Conservation (phyloP, 2,113 vertebrate genomes). For the Colinus virginianus region DNA sequence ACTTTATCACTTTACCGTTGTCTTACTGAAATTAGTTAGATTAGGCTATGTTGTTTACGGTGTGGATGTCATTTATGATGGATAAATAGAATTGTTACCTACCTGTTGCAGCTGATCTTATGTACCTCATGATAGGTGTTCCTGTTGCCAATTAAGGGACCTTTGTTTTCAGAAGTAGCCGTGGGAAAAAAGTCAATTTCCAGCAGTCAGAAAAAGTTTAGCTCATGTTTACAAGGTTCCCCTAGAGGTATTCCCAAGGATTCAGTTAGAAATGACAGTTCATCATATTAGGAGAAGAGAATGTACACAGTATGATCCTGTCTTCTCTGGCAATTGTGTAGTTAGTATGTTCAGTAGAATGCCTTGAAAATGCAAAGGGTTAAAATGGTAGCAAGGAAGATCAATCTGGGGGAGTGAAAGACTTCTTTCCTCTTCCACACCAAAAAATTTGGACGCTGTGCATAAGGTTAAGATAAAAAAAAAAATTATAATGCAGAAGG, state of each 20-base stretch:
- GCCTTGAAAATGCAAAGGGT: slow-evolving; percentile 41
- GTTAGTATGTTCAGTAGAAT: neutral
- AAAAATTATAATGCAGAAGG: slow-evolving; percentile 17
- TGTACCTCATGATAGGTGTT: neutral
- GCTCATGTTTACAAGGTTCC: neutral
- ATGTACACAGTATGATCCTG: neutral
- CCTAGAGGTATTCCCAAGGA: neutral
- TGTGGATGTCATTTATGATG: neutral
- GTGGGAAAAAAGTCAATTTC: neutral
- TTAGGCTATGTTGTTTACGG: neutral
- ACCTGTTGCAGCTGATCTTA: neutral
- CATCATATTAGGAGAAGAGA: neutral
- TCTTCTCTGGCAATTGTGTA: no score
- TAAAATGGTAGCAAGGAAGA: slow-evolving; percentile 55
- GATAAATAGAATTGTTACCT: neutral
- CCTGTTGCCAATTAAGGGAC: neutral
- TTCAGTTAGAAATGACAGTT: slow-evolving; percentile 9
- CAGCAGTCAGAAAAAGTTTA: neutral
- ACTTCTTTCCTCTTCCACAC: neutral
- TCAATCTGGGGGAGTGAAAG: neutral
- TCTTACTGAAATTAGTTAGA: neutral
- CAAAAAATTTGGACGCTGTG: slow-evolving; percentile 8
- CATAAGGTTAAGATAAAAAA: slow-evolving; percentile 4
- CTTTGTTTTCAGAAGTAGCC: neutral
- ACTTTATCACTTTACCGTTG: neutral